A percentile compares a stretch with the other conserved stretches of the same genome.
These are phyloP conservation scores for Huso huso DNA, from an alignment of 2,797 vertebrate genomes.

Conservation along the genomic window DNA sequence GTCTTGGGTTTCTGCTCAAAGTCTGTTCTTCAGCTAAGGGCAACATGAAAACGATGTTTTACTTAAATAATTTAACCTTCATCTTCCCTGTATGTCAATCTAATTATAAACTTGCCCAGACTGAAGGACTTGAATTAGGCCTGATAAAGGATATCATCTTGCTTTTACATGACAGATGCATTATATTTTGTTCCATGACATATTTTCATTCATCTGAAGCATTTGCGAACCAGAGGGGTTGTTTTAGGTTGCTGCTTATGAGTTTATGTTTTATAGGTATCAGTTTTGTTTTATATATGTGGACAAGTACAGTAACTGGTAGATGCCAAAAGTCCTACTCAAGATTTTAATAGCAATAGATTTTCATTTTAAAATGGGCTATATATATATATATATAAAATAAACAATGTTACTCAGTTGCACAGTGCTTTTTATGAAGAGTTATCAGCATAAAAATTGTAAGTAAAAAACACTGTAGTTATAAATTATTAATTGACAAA, in stretches of 20 bases:
- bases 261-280: background rate
- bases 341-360: no score
- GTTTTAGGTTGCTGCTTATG: background rate
- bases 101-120: conserved; percentile 22
- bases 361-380: no score
- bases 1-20: conserved; percentile 38
- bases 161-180: conserved; percentile 4
- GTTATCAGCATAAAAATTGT: no score
- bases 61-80: conserved; percentile 35
- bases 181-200: conserved; percentile 9
- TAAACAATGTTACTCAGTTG: no score
- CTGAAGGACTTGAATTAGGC: conserved; percentile 10
- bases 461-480: no score
- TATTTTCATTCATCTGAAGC: background rate
- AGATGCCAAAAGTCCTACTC: no score
- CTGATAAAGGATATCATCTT: conserved; percentile 19
- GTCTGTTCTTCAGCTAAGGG: conserved; percentile 12
- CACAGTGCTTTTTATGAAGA: no score
- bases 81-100: conserved; percentile 13
- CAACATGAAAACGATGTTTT: conserved; percentile 30
- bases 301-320: no score
- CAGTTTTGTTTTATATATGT: no score
- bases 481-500: no score
- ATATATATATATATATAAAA: no score
- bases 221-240: background rate